These are phyloP conservation scores for Megaptera novaeangliae DNA, from an alignment of 2,113 vertebrate species.

Conservation along the genomic window DNA sequence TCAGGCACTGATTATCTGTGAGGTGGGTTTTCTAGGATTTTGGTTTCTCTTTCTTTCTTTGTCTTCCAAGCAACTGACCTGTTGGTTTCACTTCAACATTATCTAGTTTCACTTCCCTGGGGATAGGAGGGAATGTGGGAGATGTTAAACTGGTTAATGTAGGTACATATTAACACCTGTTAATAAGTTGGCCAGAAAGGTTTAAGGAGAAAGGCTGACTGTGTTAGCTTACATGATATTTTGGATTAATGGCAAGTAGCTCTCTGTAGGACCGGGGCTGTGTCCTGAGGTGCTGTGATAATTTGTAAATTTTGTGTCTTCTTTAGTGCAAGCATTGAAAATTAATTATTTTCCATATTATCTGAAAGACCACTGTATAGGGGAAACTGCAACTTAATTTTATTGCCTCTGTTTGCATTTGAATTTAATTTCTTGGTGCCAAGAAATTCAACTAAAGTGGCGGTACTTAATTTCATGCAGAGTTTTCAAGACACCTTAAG, in stretches of 20 bases:
- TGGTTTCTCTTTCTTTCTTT: conserved; percentile 7
- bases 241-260: background rate
- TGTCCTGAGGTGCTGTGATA: background rate
- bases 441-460: background rate
- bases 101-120: conserved; percentile 36
- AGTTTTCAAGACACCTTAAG: background rate
- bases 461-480: background rate
- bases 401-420: background rate
- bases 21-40: background rate
- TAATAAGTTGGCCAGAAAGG: background rate
- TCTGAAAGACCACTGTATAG: background rate
- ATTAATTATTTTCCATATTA: background rate
- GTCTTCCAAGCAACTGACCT: background rate
- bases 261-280: background rate
- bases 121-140: background rate
- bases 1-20: background rate
- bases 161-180: conserved; percentile 56
- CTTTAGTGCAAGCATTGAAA: background rate
- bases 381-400: background rate
- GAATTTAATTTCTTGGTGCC: background rate
- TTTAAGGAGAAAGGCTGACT: background rate
- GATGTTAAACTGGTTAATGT: conserved; percentile 40
- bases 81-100: background rate
- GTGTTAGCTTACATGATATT: background rate
- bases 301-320: background rate